Evolutionary conservation across 2,113 vertebrate species (phyloP).

Genomic region (Channa argus): DNA sequence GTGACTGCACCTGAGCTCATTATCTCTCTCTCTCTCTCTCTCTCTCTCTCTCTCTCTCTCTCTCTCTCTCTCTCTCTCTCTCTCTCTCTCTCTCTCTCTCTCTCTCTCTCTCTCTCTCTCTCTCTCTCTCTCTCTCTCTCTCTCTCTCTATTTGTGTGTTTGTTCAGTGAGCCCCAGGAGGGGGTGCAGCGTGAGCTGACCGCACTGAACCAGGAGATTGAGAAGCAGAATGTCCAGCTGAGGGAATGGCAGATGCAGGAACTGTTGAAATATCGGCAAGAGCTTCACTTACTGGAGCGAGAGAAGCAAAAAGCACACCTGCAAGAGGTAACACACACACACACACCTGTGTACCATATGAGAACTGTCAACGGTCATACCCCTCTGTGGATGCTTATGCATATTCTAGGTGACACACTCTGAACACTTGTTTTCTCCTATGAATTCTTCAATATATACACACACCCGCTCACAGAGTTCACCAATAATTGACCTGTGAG

Average conservation of each 20-base stretch:
- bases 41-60: too few species aligned
- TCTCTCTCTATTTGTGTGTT: neutral
- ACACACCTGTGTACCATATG: neutral
- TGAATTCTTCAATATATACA: constrained; percentile 9
- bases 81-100: too few species aligned
- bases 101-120: too few species aligned
- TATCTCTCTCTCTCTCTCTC: too few species aligned
- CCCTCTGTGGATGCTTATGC: neutral
- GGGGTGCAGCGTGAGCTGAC: constrained; percentile 65
- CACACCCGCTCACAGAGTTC: neutral
- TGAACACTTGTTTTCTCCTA: neutral
- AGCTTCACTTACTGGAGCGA: constrained; percentile 79
- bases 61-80: too few species aligned
- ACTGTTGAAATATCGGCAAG: constrained; percentile 83
- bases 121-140: too few species aligned
- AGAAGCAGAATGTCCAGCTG: constrained; percentile 77
- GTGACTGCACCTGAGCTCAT: too few species aligned
- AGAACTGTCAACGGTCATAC: neutral
- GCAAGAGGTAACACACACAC: constrained; percentile 77
- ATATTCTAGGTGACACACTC: constrained; percentile 10
- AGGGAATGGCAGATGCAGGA: constrained; percentile 85
- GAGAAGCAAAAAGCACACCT: constrained; percentile 81
- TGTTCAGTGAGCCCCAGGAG: constrained; percentile 70
- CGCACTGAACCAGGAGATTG: constrained; percentile 75
- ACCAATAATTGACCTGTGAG: constrained; percentile 9